Base-by-base conservation (phyloP, 2,113 vertebrate species). In the Tetrao urogallus region DNA sequence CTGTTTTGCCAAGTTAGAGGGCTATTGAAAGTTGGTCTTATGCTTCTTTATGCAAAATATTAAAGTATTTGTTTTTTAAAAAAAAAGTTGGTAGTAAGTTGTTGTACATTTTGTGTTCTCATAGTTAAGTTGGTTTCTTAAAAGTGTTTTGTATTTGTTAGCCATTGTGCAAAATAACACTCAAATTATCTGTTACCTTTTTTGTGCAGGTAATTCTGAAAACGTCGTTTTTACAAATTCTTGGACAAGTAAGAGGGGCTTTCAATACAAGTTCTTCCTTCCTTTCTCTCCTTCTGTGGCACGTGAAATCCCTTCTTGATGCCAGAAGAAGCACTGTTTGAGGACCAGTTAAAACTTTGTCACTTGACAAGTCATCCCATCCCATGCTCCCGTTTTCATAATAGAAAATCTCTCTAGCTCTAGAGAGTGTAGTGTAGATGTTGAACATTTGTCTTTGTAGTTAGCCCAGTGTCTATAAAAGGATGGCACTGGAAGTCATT, bases 171-270 rank as follows among this genome's bases (percentile, higher is more conserved):
- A 90, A 95, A 85, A 24, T 67, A 75, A n/a, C 18, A n/a, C 25
- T 52, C 27, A 54, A 67, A 61, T 38, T 66, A 32, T 25, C 50
- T 78, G 1, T 36, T 61, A 7, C 27, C 17, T 86, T 86, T 70
- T 94, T 42, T 86, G 65, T 82, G 34, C 94, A 99, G 99, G 98
- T 99, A 60, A 98, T 98, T 24, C 52, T 99, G 85, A 98, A 97
- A 97, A 98, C 98, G 1, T 99, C 99, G 10, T 97, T 99, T 92
- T 93, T 97, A 69, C 98, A 98, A 94, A 98, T 99, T 89, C 98
- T 99, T 78, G 99, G 99, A 64, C 99, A 99, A 98, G 99, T 99
- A 98, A 98, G 98, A 87, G 72, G 87, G 47, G 20, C 11, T 77
- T 11, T 64, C 86, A 65, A 1, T 30, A 47, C 24, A 47, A 32